Evolutionary conservation across 2,797 vertebrate species (phyloP).

Genomic region (Spatula versicolor): DNA sequence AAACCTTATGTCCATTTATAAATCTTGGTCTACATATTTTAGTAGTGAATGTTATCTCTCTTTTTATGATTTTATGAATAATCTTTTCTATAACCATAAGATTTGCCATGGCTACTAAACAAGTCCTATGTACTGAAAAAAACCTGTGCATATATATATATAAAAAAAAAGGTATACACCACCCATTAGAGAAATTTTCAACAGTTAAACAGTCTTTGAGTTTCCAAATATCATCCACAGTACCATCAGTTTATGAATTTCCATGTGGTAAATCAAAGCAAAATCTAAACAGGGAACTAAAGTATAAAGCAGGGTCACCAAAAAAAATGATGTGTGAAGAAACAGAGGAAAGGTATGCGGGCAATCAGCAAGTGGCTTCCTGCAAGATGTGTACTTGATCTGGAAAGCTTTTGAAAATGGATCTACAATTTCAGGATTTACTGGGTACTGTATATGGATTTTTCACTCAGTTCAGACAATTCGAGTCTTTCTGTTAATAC

Average conservation of each 20-base stretch:
- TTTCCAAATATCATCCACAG: neutral
- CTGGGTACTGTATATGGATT: neutral
- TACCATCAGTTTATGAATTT: neutral
- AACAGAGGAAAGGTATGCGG: neutral
- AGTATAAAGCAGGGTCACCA: neutral
- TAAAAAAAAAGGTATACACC: neutral
- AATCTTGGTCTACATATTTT: neutral
- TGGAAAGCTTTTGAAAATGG: neutral
- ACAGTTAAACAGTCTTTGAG: neutral
- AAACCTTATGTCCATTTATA: neutral
- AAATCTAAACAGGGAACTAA: neutral
- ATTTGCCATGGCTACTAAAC: neutral
- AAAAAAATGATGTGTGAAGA: neutral
- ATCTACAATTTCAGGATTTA: neutral
- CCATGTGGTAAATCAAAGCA: neutral
- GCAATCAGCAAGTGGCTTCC: neutral
- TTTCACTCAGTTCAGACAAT: neutral
- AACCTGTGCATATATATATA: neutral
- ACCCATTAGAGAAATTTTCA: neutral
- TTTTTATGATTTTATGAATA: neutral
- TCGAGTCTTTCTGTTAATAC: neutral
- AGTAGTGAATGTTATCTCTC: neutral
- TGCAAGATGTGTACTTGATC: neutral
- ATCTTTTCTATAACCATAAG: neutral
- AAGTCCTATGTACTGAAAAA: rapidly evolving